Conservation (phyloP, 2,113 vertebrate genomes). For the Heptranchias perlo region DNA sequence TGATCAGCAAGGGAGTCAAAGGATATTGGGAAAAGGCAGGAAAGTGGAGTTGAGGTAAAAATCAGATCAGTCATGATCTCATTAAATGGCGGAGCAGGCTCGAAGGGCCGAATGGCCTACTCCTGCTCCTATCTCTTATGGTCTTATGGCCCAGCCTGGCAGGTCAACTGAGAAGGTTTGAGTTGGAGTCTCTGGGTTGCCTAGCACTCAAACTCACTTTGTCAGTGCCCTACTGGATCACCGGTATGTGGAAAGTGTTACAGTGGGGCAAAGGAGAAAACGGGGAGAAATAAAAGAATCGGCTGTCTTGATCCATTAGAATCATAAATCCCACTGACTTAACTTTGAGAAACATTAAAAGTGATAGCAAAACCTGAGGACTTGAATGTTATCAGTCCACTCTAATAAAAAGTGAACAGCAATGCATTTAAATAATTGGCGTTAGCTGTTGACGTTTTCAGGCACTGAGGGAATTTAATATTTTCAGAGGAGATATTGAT, state of each 20-base stretch:
- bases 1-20: no score
- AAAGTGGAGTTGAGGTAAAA: no score
- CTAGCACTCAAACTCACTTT: not conserved
- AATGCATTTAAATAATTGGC: not conserved
- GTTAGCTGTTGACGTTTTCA: not conserved
- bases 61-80: no score
- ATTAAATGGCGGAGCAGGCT: no score
- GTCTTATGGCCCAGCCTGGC: no score
- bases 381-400: not conserved
- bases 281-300: not conserved
- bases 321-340: no score
- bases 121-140: no score
- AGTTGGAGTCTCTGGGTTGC: not conserved
- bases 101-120: no score
- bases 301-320: not conserved
- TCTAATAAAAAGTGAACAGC: not conserved
- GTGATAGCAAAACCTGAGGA: not conserved
- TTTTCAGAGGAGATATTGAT: not conserved
- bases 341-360: not conserved
- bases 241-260: not conserved
- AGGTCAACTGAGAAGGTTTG: not conserved
- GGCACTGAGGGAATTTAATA: not conserved
- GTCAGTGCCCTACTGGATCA: no score
- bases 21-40: no score
- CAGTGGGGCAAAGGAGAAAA: not conserved